These are phyloP conservation scores for Indicator indicator DNA, from an alignment of 2,113 vertebrate species.

Conservation along the genomic window DNA sequence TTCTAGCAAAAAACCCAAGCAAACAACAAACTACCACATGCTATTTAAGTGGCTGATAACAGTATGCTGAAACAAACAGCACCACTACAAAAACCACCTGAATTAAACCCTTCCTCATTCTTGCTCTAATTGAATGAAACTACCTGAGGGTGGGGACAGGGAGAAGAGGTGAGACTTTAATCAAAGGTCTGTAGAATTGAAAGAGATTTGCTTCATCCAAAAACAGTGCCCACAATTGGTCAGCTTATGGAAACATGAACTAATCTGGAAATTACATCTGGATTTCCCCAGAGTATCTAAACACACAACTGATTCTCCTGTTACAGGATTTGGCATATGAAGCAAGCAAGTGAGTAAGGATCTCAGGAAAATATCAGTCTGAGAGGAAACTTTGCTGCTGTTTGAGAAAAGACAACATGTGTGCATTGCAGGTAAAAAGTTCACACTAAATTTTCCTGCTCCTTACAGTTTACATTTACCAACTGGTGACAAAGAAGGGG, in stretches of 20 bases:
- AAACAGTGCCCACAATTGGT: rapidly evolving
- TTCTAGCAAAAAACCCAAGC: neutral
- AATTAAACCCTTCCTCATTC: neutral
- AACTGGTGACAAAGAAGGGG: neutral
- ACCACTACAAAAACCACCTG: neutral
- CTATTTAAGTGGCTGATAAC: neutral
- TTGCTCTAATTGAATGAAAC: neutral
- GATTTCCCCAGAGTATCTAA: neutral
- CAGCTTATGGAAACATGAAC: neutral
- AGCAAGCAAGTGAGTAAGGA: neutral
- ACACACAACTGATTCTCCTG: neutral
- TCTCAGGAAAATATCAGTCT: neutral
- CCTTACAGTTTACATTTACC: neutral
- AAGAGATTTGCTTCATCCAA: neutral
- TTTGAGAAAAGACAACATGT: neutral
- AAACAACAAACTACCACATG: neutral
- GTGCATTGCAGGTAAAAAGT: neutral
- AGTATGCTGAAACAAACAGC: neutral
- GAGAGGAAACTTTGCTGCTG: neutral
- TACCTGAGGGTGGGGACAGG: rapidly evolving
- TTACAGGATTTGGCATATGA: neutral
- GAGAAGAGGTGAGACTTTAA: neutral
- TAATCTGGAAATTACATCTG: neutral
- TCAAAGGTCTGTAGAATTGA: neutral
- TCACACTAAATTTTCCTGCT: neutral